phyloP scores from a whole-genome alignment of 2,113 vertebrate species.

The Rostratula benghalensis region DNA sequence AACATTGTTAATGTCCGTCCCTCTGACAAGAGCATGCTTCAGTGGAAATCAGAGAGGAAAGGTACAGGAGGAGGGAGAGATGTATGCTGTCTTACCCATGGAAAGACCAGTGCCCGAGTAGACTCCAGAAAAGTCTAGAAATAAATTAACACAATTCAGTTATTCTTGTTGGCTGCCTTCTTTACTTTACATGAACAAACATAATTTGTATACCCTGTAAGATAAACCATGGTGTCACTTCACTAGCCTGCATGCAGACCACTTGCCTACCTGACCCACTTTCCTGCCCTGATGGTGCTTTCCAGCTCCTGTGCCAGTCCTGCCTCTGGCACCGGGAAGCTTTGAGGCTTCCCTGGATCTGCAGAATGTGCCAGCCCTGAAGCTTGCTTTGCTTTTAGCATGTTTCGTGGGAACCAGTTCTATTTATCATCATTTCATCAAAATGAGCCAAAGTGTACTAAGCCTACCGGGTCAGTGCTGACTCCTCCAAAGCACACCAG shows the following conservation, averaged over 20 bases:
- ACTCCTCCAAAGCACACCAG: background rate
- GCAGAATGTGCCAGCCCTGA: background rate
- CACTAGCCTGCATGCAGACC: accelerated
- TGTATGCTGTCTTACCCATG: conserved; percentile 4
- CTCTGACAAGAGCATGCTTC: background rate
- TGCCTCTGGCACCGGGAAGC: background rate
- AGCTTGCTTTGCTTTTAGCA: background rate
- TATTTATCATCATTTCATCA: background rate
- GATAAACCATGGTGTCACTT: background rate
- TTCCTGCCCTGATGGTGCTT: background rate
- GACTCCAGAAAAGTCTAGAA: conserved; percentile 37
- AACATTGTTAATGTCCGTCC: background rate
- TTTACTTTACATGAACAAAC: background rate
- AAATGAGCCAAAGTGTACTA: background rate
- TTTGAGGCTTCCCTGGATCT: background rate
- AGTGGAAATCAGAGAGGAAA: background rate
- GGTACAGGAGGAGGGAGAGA: background rate
- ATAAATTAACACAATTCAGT: conserved; percentile 22
- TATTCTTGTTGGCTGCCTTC: background rate
- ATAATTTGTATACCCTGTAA: background rate
- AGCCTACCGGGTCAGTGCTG: background rate
- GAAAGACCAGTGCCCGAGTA: background rate
- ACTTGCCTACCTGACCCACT: accelerated
- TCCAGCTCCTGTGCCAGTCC: background rate
- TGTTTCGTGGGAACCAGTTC: background rate